Conservation (phyloP, 2,888 invertebrate genomes). For the Troilus luridus region DNA sequence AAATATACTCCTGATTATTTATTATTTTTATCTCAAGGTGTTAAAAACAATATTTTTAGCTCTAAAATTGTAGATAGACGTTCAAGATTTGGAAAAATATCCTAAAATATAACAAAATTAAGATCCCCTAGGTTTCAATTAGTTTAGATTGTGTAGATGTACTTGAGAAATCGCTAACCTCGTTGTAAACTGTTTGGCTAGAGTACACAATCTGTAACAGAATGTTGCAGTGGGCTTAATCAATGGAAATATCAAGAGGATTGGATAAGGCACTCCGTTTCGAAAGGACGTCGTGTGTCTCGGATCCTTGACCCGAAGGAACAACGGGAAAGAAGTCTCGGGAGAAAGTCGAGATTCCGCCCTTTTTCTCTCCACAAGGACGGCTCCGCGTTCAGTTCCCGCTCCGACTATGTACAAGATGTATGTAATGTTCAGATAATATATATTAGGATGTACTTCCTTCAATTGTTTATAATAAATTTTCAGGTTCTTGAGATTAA, state of each 20-base stretch:
- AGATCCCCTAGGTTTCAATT: neutral
- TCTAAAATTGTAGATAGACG: neutral
- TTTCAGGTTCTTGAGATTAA: no score
- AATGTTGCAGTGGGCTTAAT: neutral
- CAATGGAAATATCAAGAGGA: neutral
- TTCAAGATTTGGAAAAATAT: neutral
- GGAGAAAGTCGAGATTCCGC: conserved; percentile 29
- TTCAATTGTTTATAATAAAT: no score
- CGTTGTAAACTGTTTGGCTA: neutral
- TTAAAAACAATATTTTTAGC: no score
- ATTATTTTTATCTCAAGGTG: no score
- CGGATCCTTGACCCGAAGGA: conserved; percentile 30
- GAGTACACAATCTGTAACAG: neutral
- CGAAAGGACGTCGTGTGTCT: conserved; percentile 32
- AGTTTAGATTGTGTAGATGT: neutral
- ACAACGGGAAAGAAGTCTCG: conserved; percentile 37
- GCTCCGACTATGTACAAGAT: neutral
- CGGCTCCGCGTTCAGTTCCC: neutral
- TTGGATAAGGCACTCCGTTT: neutral
- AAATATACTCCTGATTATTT: no score
- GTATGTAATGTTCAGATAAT: neutral
- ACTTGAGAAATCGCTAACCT: neutral
- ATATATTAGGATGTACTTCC: no score
- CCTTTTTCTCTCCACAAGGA: conserved; percentile 31
- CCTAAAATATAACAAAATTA: neutral